Evolutionary conservation across 2,113 vertebrate genomes (phyloP).

Genomic region (Sturnus vulgaris): DNA sequence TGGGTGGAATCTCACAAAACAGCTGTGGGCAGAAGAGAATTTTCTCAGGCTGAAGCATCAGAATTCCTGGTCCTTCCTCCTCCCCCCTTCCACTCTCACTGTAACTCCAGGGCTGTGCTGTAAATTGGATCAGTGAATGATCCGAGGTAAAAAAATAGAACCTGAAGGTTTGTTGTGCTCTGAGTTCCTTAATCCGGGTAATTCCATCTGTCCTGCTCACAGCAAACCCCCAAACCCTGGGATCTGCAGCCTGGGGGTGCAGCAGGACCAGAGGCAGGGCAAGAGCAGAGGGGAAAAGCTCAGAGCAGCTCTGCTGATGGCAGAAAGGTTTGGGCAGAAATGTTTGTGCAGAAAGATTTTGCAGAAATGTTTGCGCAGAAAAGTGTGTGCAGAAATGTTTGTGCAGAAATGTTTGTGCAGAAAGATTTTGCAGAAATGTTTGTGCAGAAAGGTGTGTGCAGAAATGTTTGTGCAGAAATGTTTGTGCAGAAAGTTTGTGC

Average conservation of each 20-base stretch:
- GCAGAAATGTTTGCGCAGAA: too few relatives aligned
- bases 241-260: neutral
- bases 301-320: neutral
- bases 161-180: conserved; percentile 4
- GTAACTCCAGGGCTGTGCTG: neutral
- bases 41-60: neutral
- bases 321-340: neutral
- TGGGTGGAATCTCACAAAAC: neutral
- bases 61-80: neutral
- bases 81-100: neutral
- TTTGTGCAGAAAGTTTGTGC: neutral
- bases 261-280: neutral
- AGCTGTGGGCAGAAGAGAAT: neutral
- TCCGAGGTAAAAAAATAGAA: neutral
- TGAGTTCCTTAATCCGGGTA: neutral
- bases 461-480: neutral
- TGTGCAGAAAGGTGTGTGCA: neutral
- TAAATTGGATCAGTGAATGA: neutral
- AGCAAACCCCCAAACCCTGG: neutral
- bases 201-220: neutral
- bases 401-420: too few relatives aligned
- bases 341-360: too few relatives aligned
- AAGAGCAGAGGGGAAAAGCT: neutral
- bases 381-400: too few relatives aligned
- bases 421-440: neutral